Base-by-base conservation (phyloP, 1,140 invertebrate genomes). In the Melitaea cinxia region DNA sequence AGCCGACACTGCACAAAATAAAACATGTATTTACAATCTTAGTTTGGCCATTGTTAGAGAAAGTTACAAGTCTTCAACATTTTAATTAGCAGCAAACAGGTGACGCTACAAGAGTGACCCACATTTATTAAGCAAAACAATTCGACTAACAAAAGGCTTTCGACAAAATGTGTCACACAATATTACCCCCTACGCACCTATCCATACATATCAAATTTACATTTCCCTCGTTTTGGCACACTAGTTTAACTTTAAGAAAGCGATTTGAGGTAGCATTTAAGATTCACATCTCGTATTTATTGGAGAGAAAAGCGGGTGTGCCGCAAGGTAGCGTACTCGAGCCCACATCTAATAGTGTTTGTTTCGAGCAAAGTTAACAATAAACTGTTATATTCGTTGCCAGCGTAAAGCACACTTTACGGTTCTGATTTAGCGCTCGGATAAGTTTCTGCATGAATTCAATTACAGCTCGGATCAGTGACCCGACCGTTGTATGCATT, bases 381-480 rank as follows among this genome's bases (percentile, higher is more conserved):
- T 75, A 70, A 81, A 74, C 73, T 58, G 71, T 76, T 75, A 68
- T 58, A 68, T 80, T 73, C 62, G 61, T 67, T 62, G 74, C 70
- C 63, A 71, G 52, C 66, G 76, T 61, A 78, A 78, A 78, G 74
- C 77, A 74, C 74, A 78, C 74, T 79, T 77, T 82, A 77, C 80
- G 77, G 78, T 84, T 75, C 78, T 75, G 80, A 83, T 86, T 86
- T 83, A 83, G 80, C 82, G 81, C 70, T 78, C 76, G 78, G 80
- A 85, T 85, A 83, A 79, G 74, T 85, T 83, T 80, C 77, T 81
- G 77, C 77, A 79, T 79, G 78, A 79, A 86, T 86, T 84, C 82
- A 86, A 86, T 84, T 86, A 79, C 70, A 65, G 54, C 42, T 61
- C 45, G 63, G 80, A 75, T 78, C 81, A 81, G 61, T 77, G 83